Base-by-base conservation (phyloP, 2,797 vertebrate species). In the Molossus alvarezi region DNA sequence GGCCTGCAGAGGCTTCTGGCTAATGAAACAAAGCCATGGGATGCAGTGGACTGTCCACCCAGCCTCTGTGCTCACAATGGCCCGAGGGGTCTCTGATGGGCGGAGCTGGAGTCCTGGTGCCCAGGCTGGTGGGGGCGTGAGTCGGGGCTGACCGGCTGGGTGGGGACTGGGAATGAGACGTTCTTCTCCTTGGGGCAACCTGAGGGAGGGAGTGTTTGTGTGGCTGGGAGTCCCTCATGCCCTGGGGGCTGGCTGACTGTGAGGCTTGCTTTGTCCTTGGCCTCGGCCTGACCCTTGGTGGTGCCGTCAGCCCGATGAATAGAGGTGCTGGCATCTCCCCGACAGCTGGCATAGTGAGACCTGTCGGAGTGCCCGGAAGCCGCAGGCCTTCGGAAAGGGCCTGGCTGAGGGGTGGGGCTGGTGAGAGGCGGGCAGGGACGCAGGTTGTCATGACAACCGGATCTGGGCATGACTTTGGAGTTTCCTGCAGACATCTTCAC, bases 1-100 rank as follows among this genome's bases (percentile, higher is more conserved):
- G 51, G n/a, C 33, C 17, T 5, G 37, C 73, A 17, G 67, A 41
- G 29, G 45, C 80, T 13, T 65, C 76, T 96, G 98, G 98, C 97
- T 98, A 97, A 97, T 97, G 97, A 97, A 96, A 90, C 97, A 93
- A 96, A 97, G 95, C 90, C 97, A 96, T 98, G 88, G 97, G 93
- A 96, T 93, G 96, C 95, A 95, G 96, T 97, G 97, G 97, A 92
- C 98, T 97, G 87, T 93, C 88, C 83, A 48, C 93, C 95, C 95
- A 90, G 97, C 96, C 96, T 96, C 96, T 64, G 55, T 96, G 90
- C 92, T 96, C 92, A 97, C 95, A 96, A 96, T 95, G 94, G 53
- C 57, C 29, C 1, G 6, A 62, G 27, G 17, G 81, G 85, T 97
- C 97, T 20, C 53, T 94, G 98, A 96, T 96, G 90, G 91, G 97